Conservation (phyloP, 2,797 vertebrate species). For the Argentina silus region DNA sequence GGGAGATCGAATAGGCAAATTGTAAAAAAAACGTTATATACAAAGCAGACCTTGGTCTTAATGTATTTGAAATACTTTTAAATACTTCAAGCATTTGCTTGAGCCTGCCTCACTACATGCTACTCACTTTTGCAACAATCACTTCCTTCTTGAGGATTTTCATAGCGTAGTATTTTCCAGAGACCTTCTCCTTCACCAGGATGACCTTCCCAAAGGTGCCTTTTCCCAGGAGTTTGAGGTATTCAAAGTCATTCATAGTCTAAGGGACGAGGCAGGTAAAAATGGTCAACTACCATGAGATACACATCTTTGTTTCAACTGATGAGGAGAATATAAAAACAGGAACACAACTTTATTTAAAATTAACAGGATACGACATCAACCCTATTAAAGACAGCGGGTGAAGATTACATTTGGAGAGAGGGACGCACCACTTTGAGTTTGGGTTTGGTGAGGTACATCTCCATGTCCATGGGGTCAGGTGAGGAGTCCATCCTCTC, state of each 20-base stretch:
- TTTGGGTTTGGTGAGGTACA: conserved; percentile 82
- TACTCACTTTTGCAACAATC: conserved; percentile 85
- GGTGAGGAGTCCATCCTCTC: conserved; percentile 85
- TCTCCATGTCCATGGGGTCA: conserved; percentile 84
- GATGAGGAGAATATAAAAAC: too few relatives aligned
- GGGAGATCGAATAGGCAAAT: neutral
- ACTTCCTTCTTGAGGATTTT: conserved; percentile 91
- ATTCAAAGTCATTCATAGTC: conserved; percentile 90
- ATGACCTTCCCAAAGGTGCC: conserved; percentile 89
- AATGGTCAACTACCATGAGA: neutral
- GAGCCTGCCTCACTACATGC: too few relatives aligned
- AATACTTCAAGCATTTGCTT: too few relatives aligned
- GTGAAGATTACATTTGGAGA: neutral
- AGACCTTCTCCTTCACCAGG: conserved; percentile 88
- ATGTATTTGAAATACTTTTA: neutral
- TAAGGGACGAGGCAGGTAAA: conserved; percentile 46
- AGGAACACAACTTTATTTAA: too few relatives aligned
- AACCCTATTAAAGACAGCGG: neutral
- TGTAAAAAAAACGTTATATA: neutral
- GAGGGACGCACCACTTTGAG: conserved; percentile 82
- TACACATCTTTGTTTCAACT: too few relatives aligned
- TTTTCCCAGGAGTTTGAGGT: conserved; percentile 87
- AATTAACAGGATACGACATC: too few relatives aligned
- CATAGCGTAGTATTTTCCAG: conserved; percentile 86
- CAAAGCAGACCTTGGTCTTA: neutral